phyloP scores from a whole-genome alignment of 2,888 invertebrate genomes.

The Amphipoea oculea region DNA sequence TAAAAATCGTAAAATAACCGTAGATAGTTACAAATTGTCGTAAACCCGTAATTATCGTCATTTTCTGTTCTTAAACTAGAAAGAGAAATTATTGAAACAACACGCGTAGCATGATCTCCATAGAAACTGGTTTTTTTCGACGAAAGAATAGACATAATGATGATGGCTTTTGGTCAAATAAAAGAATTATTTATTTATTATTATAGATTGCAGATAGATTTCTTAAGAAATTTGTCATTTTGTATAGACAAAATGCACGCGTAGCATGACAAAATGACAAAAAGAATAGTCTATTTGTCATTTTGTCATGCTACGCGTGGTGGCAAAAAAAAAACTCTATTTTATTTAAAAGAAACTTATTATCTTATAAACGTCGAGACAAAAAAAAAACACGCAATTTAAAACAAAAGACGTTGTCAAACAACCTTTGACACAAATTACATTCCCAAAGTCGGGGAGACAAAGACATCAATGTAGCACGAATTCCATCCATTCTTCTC shows the following conservation, averaged over 20 bases:
- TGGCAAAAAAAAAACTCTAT: background rate
- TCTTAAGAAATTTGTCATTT: background rate
- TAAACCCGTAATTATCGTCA: background rate
- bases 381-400: conserved; percentile 18
- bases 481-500: conserved; percentile 60
- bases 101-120: background rate
- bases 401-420: conserved; percentile 35
- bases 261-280: too few relatives aligned
- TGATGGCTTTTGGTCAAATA: too few relatives aligned
- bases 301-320: background rate
- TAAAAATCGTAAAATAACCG: background rate
- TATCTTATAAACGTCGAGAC: background rate
- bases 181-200: too few relatives aligned
- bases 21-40: too few relatives aligned
- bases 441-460: conserved; percentile 48
- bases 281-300: background rate
- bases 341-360: background rate
- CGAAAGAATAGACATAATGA: background rate
- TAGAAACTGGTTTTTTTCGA: background rate
- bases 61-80: background rate
- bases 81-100: background rate
- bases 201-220: background rate
- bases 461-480: conserved; percentile 67
- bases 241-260: background rate
- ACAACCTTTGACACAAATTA: conserved; percentile 53